Evolutionary conservation across 1,140 invertebrate genomes (phyloP).

Genomic region (Euura saliciscinereae): DNA sequence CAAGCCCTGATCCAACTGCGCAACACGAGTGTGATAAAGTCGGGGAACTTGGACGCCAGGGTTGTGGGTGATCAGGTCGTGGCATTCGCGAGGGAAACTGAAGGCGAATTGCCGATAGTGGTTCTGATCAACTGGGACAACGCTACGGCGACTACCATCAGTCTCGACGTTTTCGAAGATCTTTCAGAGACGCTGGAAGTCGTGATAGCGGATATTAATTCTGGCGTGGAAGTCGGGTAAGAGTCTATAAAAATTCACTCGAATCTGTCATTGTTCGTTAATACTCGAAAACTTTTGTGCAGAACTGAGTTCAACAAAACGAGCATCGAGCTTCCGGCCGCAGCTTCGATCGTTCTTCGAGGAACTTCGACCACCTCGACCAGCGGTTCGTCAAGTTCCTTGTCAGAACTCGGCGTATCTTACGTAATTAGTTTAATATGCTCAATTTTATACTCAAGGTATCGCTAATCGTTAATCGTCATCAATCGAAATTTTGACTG

Average conservation of each 20-base stretch:
- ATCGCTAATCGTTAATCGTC: too few relatives aligned
- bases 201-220: constrained; percentile 53
- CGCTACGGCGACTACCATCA: constrained; percentile 36
- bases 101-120: constrained; percentile 50
- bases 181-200: constrained; percentile 49
- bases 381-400: too few relatives aligned
- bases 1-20: constrained; percentile 35
- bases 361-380: background rate
- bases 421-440: too few relatives aligned
- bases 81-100: constrained; percentile 39
- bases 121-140: constrained; percentile 55
- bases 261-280: background rate
- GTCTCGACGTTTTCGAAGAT: constrained; percentile 43
- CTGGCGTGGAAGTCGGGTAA: constrained; percentile 56
- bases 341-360: background rate
- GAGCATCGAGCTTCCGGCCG: background rate
- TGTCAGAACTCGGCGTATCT: too few relatives aligned
- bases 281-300: background rate
- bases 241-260: constrained; percentile 4
- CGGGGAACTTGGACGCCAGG: background rate
- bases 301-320: background rate
- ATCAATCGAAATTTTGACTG: too few relatives aligned
- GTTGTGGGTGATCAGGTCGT: background rate
- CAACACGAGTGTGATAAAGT: background rate
- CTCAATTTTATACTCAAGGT: too few relatives aligned